phyloP scores from a whole-genome alignment of 1,140 invertebrate genomes.

The Diorhabda carinulata region DNA sequence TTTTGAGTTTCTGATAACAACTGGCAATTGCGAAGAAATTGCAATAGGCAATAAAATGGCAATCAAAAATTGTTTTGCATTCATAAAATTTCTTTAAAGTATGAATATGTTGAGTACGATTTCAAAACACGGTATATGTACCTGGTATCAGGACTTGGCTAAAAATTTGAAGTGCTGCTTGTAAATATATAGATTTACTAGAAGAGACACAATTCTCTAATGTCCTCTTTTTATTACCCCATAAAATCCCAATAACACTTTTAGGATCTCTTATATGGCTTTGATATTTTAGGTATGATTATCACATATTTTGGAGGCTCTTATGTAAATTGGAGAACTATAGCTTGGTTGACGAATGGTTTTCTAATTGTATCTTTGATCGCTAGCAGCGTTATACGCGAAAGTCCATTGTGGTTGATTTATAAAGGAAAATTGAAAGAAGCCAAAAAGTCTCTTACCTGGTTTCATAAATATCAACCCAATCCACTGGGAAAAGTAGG shows the following conservation, averaged over 20 bases:
- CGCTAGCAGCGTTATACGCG: slow-evolving; percentile 58
- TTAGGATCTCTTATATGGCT: background rate
- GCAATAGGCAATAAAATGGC: too few species aligned
- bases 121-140: too few species aligned
- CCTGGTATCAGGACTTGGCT: too few species aligned
- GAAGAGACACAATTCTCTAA: too few species aligned
- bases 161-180: too few species aligned
- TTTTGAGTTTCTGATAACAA: too few species aligned
- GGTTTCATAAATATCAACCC: slow-evolving; percentile 47
- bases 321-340: slow-evolving; percentile 55
- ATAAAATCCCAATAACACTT: too few species aligned
- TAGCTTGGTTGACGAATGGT: slow-evolving; percentile 55
- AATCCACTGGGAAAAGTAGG: slow-evolving; percentile 36
- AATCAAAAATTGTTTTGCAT: too few species aligned
- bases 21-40: too few species aligned
- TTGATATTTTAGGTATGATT: slow-evolving; percentile 53
- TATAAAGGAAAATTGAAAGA: slow-evolving; percentile 54
- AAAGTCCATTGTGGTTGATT: slow-evolving; percentile 64
- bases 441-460: slow-evolving; percentile 53
- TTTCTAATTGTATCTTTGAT: slow-evolving; percentile 54
- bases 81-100: too few species aligned
- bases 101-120: too few species aligned
- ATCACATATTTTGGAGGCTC: slow-evolving; percentile 58
- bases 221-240: too few species aligned
- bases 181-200: background rate